Conservation (phyloP, 2,888 invertebrate genomes). For the Himalopsyche japonica region DNA sequence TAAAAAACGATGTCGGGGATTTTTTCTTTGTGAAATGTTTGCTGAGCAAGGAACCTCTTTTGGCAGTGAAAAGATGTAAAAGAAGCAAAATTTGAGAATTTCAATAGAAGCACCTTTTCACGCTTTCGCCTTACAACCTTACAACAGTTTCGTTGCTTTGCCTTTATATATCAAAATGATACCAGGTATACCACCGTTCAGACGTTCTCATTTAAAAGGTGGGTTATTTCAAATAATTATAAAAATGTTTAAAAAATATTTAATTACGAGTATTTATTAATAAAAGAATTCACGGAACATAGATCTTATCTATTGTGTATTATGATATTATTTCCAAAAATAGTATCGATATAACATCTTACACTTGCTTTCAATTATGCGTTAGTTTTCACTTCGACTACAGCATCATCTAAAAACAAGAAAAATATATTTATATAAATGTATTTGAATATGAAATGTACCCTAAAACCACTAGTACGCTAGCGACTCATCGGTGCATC, state of each 20-base stretch:
- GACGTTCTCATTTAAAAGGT: background rate
- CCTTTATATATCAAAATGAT: background rate
- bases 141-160: background rate
- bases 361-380: no score
- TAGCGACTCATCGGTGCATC: no score
- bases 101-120: background rate
- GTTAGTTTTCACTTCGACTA: no score
- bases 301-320: no score
- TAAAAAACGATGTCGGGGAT: background rate
- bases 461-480: no score
- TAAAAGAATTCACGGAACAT: no score
- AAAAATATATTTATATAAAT: no score
- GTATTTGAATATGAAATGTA: no score
- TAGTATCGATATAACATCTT: no score
- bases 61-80: background rate
- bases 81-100: background rate
- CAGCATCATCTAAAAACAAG: no score
- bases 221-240: background rate
- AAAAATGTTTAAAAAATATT: background rate
- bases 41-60: background rate
- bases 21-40: background rate
- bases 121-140: background rate
- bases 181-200: background rate
- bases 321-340: no score
- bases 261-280: no score